These are phyloP conservation scores for Dolichoris vasculosae DNA, from an alignment of 1,140 invertebrate species.

Conservation along the genomic window DNA sequence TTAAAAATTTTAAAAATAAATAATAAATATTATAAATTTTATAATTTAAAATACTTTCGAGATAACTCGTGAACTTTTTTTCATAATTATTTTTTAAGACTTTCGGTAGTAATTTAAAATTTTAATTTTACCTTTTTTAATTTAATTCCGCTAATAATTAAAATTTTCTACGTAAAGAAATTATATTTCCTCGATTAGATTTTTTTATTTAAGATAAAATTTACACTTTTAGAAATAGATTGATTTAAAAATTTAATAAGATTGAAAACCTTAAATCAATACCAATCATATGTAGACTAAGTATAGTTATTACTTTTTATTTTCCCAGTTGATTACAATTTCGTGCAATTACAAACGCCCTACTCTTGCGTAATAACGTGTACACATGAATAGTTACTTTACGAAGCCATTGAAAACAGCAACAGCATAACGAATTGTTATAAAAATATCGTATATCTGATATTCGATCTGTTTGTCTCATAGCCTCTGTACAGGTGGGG, in stretches of 20 bases:
- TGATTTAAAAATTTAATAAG: not conserved
- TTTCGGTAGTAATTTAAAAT: no score
- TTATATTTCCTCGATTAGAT: no score
- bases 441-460: conserved; percentile 34
- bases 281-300: not conserved
- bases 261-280: not conserved
- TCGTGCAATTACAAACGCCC: not conserved
- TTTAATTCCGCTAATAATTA: no score
- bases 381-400: not conserved
- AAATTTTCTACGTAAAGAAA: no score
- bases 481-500: not conserved
- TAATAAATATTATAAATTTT: no score
- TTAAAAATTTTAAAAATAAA: no score
- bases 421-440: not conserved
- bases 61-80: no score
- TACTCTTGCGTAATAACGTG: conserved; percentile 29
- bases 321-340: not conserved
- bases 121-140: no score
- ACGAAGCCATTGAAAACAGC: not conserved
- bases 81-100: no score
- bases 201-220: no score
- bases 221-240: no score
- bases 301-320: not conserved
- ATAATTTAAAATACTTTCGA: no score
- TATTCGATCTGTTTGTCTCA: conserved; percentile 20